These are phyloP conservation scores for Leptodactylus fuscus DNA, from an alignment of 2,113 vertebrate species.

Conservation along the genomic window DNA sequence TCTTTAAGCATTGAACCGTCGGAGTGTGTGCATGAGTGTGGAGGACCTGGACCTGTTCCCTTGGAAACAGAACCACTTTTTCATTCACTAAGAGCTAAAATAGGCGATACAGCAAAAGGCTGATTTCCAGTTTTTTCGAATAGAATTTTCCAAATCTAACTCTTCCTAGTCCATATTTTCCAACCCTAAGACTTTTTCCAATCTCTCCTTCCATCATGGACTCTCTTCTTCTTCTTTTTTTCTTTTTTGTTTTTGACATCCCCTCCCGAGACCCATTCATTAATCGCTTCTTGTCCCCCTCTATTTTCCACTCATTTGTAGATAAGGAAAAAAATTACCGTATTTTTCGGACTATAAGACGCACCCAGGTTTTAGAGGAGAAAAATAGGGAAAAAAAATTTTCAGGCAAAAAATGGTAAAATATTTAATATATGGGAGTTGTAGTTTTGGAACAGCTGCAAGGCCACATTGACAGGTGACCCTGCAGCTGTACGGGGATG, in stretches of 20 bases:
- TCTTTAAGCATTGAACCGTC: conserved; percentile 49
- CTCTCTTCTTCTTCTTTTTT: neutral
- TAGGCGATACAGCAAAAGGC: neutral
- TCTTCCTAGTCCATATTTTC: neutral
- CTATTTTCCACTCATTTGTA: conserved; percentile 11
- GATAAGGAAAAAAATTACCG: conserved; percentile 48
- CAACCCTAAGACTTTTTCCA: neutral
- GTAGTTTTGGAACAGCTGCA: too few relatives aligned
- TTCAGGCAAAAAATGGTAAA: too few relatives aligned
- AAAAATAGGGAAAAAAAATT: too few relatives aligned
- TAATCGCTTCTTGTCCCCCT: conserved; percentile 43
- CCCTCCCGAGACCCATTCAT: conserved; percentile 1
- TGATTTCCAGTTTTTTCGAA: neutral
- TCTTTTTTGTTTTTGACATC: too few relatives aligned
- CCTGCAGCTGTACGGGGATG: too few relatives aligned
- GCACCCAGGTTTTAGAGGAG: too few relatives aligned
- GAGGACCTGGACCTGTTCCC: conserved; percentile 14
- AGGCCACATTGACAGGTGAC: too few relatives aligned
- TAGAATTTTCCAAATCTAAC: conserved; percentile 1
- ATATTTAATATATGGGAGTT: too few relatives aligned
- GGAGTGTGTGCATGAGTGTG: neutral
- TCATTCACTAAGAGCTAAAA: conserved; percentile 4
- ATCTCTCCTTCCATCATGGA: neutral
- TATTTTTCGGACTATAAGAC: too few relatives aligned
- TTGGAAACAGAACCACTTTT: conserved; percentile 50